A percentile compares a stretch with the other conserved stretches of the same genome.
Conservation (phyloP, 1,140 invertebrate species). For the Homarus americanus region DNA sequence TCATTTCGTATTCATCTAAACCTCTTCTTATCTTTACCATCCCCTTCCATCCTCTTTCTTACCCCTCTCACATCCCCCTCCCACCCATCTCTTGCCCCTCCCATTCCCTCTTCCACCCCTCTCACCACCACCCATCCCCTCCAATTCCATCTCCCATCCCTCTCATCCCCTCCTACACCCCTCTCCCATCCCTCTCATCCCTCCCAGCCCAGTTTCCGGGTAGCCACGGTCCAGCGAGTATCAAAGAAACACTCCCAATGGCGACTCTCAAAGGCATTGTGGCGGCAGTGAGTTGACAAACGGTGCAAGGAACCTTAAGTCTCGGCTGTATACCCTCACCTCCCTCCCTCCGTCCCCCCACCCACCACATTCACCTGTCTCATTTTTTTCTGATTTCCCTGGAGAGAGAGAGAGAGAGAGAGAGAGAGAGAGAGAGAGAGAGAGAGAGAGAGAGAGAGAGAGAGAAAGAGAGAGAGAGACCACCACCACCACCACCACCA, state of each 20-base stretch:
- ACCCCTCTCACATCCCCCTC: no score
- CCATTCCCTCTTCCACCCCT: no score
- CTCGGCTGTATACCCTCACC: background rate
- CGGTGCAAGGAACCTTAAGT: no score
- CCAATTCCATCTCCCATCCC: no score
- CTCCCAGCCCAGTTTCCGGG: background rate
- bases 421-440: background rate
- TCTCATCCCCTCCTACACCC: no score
- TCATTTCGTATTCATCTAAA: no score
- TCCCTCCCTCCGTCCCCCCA: background rate
- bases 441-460: background rate
- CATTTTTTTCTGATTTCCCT: no score
- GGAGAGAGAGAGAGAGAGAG: background rate
- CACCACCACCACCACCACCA: background rate
- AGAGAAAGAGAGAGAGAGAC: background rate
- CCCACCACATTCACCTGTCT: background rate
- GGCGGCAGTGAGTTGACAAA: constrained; percentile 31
- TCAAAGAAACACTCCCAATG: constrained; percentile 30
- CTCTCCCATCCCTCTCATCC: no score
- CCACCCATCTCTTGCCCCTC: no score
- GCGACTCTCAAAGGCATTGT: constrained; percentile 33
- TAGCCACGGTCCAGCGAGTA: constrained; percentile 32
- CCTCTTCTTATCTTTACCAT: no score
- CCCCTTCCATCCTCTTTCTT: no score
- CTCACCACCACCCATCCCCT: no score